Base-by-base conservation (phyloP, 2,797 vertebrate species). In the Syngnathus rostellatus region DNA sequence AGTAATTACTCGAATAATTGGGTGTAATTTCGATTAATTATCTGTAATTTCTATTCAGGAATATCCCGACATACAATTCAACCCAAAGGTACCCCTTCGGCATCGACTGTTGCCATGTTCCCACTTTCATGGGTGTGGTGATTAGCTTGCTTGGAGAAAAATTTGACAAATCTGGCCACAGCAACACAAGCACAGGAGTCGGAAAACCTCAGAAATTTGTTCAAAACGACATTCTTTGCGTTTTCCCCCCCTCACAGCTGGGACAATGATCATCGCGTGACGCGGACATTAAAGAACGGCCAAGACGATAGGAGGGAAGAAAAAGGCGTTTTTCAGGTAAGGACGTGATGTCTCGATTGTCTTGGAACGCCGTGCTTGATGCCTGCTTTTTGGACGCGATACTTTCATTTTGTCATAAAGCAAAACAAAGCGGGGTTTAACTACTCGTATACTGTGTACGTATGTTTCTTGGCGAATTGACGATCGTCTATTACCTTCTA, bases 71-170 rank as follows among this genome's bases (percentile, higher is more conserved):
- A 0, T 6, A 39, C 0, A 3, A 8, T 37, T 23, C 0, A 2
- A 11, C 1, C 2, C n/a, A 6, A 39, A 1, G 17, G 3, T 83
- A 79, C 88, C 89, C 90, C 90, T 89, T 81, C 68, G 1, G 72
- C 43, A 74, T 70, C 68, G 81, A 72, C 83, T 91, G 91, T 92
- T 92, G 90, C 90, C 85, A 92, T 91, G 90, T 90, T 91, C 90
- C 90, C 91, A 88, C 84, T 89, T 89, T 88, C 88, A 91, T 90
- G 91, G 91, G 91, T 92, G 91, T 92, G 91, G 91, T 91, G 88
- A 92, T 87, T 84, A 90, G 87, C 82, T 77, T 77, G 85, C 85
- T 89, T 80, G 81, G 81, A 81, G 84, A 87, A 89, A 80, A 83
- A 68, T 84, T 75, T 83, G 77, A 84, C 83, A 78, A 82, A 85